Evolutionary conservation across 2,113 vertebrate genomes (phyloP), one percentile per base, ranked within the genome.

Genomic region (Nibea coibor): DNA sequence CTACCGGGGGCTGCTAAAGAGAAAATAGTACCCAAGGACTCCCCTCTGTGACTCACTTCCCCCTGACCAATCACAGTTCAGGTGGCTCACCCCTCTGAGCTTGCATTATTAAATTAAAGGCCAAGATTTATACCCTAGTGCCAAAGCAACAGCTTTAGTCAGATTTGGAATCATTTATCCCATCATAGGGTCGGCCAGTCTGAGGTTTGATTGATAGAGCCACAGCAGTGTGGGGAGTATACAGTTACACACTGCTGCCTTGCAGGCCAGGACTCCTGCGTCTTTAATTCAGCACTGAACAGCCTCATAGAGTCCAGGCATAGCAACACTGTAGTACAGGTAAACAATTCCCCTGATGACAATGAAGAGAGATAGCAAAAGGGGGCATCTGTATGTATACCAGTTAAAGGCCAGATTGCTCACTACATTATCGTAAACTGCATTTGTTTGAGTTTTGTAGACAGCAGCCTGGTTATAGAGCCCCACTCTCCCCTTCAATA

Each of bases 131-230:
- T 90, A 71, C 78, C 75, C 80, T 54, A 66, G 77, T 88, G 72
- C 83, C 89, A 91, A 72, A 80, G 83, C 78, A 89, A 85, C 42
- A 62, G 88, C 89, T 91, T 91, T 86, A 89, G 90, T 89, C 65
- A 85, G 82, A 91, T 91, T 93, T 90, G 81, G 73, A 91, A 88
- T 90, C 85, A 88, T 92, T 94, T 94, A 92, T 92, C 91, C 91
- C 81, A 86, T 92, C 90, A 92, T 77, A 91, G 80, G 80, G 83
- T 81, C 80, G 10, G 71, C 79, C 59, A 84, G 81, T 75, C 42
- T 74, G 66, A 24, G 75, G 72, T 77, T 75, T 93, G 91, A 93
- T 91, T 88, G 90, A 92, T 93, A 68, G 87, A 84, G 58, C 26
- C 72, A 4, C 56, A 72, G 78, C 83, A 59, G 73, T n/a, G 31